Evolutionary conservation across 2,797 vertebrate genomes (phyloP).

Genomic region (Melanotaenia trifasciata): DNA sequence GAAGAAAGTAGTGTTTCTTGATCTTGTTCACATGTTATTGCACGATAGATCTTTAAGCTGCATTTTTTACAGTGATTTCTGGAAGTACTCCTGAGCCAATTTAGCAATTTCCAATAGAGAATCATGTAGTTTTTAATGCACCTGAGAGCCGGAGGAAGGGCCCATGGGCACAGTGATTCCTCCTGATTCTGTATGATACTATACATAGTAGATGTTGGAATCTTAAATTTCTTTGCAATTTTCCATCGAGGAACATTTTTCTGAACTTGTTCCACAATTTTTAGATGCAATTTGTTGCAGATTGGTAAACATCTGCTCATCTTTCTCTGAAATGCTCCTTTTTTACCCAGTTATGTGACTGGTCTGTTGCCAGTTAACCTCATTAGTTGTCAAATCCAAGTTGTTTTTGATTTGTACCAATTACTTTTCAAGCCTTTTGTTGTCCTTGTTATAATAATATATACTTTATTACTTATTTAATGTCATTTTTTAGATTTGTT

Average conservation of each 20-base stretch:
- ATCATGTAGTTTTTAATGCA: not conserved
- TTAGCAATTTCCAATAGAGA: not conserved
- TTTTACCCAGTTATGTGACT: not conserved
- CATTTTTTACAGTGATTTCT: not conserved
- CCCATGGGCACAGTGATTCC: not conserved
- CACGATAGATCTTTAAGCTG: not conserved
- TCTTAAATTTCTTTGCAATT: not conserved
- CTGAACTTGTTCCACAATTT: no score
- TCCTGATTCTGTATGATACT: no score
- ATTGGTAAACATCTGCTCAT: no score
- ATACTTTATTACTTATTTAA: not conserved
- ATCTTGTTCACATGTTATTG: not conserved
- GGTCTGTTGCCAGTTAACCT: not conserved
- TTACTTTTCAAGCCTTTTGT: not conserved
- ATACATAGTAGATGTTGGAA: not conserved
- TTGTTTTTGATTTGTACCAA: not conserved
- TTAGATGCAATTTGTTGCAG: no score
- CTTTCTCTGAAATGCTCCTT: not conserved
- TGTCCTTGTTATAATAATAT: not conserved
- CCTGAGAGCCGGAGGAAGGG: not conserved
- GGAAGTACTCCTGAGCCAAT: not conserved
- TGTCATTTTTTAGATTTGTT: not conserved
- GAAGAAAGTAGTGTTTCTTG: not conserved
- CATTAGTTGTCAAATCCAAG: not conserved
- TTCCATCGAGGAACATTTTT: not conserved